These are phyloP conservation scores for Tenualosa thibaudeaui DNA, from an alignment of 2,797 vertebrate genomes.

Conservation along the genomic window DNA sequence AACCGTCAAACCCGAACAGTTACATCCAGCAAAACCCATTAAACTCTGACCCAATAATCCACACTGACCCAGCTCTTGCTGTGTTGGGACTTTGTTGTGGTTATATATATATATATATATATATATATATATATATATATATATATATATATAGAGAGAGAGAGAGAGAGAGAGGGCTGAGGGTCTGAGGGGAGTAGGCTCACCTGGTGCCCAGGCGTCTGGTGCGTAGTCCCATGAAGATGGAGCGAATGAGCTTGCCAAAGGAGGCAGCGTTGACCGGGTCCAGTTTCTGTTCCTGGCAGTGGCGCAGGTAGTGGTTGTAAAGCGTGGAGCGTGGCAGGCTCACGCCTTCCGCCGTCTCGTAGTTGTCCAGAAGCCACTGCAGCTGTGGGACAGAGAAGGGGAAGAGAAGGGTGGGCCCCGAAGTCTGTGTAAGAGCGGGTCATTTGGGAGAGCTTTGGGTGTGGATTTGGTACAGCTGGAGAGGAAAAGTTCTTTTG, in stretches of 20 bases:
- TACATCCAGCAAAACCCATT: too few species aligned
- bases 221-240: conserved; percentile 96
- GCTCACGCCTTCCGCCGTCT: conserved; percentile 96
- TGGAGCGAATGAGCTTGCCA: conserved; percentile 97
- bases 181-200: background rate
- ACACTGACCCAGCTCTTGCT: too few species aligned
- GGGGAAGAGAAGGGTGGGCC: background rate
- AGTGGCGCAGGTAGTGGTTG: conserved; percentile 96
- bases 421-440: background rate
- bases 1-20: too few species aligned
- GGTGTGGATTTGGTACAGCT: background rate
- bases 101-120: too few species aligned
- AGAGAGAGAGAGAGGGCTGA: background rate
- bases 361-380: conserved; percentile 97
- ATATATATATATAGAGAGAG: background rate
- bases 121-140: too few species aligned
- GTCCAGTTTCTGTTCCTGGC: conserved; percentile 97
- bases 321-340: conserved; percentile 95
- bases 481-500: background rate
- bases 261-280: conserved; percentile 97
- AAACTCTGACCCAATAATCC: too few species aligned
- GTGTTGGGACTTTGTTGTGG: too few species aligned
- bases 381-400: conserved; percentile 80
- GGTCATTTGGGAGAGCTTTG: background rate
- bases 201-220: conserved; percentile 95